Evolutionary conservation across 2,888 invertebrate species (phyloP).

Genomic region (Volucella bombylans): DNA sequence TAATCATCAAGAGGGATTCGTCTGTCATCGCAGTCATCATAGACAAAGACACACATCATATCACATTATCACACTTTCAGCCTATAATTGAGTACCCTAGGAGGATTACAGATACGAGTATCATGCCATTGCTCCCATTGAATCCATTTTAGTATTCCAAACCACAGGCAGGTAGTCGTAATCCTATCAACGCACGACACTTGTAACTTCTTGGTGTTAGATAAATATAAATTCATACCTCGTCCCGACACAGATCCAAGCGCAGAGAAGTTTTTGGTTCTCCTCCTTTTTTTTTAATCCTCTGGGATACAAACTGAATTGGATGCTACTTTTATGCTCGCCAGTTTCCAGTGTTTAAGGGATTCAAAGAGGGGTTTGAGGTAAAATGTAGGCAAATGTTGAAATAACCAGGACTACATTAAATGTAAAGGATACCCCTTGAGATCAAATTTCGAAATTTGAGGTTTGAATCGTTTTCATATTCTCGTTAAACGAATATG

Average conservation of each 20-base stretch:
- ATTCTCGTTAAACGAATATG: no score
- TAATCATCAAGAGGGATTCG: slow-evolving; percentile 38
- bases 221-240: slow-evolving; percentile 57
- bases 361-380: no score
- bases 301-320: neutral
- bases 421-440: no score
- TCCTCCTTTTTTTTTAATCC: slow-evolving; percentile 4
- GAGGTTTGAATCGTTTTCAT: no score
- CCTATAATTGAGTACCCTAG: slow-evolving; percentile 39
- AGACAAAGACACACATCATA: slow-evolving; percentile 20
- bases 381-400: no score
- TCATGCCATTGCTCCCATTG: neutral
- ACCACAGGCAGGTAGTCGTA: slow-evolving; percentile 57
- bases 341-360: neutral
- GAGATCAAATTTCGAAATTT: no score
- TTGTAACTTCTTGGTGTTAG: slow-evolving; percentile 67
- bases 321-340: neutral
- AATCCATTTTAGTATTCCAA: slow-evolving; percentile 61
- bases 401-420: no score
- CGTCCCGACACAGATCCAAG: slow-evolving; percentile 3
- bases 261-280: neutral
- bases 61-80: slow-evolving; percentile 52
- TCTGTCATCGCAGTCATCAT: slow-evolving; percentile 43
- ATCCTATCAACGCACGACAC: slow-evolving; percentile 66
- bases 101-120: neutral